A percentile compares a stretch with the other conserved stretches of the same genome.
Evolutionary conservation across 2,888 invertebrate species (phyloP).

Genomic region (Pyrocoelia pectoralis): DNA sequence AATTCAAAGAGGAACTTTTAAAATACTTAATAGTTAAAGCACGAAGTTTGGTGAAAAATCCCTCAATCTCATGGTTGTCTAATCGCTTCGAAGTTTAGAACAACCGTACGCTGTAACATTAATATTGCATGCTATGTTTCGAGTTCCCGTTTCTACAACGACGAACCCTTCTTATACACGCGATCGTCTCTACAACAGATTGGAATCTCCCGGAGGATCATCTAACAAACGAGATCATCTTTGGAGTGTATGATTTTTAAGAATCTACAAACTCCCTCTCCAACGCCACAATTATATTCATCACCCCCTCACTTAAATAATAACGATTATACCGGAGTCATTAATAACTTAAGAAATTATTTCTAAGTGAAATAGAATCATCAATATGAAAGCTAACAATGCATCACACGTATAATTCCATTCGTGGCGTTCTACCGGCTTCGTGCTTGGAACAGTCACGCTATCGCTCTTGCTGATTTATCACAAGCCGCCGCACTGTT

Average conservation of each 20-base stretch:
- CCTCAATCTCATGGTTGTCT: constrained; percentile 19
- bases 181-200: constrained; percentile 33
- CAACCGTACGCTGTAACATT: constrained; percentile 24
- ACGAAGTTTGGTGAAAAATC: background rate
- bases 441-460: constrained; percentile 38
- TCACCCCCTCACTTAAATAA: background rate
- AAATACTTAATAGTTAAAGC: too few relatives aligned
- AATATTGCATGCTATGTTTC: constrained; percentile 33
- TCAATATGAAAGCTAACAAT: constrained; percentile 36
- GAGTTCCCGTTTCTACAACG: constrained; percentile 33
- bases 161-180: constrained; percentile 26
- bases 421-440: constrained; percentile 35
- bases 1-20: too few relatives aligned
- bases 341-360: constrained; percentile 22
- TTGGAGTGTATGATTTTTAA: constrained; percentile 29
- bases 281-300: constrained; percentile 9
- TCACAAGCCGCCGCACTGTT: constrained; percentile 43
- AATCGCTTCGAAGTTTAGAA: constrained; percentile 31
- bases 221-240: constrained; percentile 32
- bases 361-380: constrained; percentile 31
- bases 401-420: constrained; percentile 35
- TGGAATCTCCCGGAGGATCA: constrained; percentile 28
- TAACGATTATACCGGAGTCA: background rate
- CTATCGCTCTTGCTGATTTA: constrained; percentile 49
- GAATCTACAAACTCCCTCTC: constrained; percentile 23